Evolutionary conservation across 2,113 vertebrate species (phyloP), one percentile per base, ranked within the genome.

Genomic region (Eurystomus gularis): DNA sequence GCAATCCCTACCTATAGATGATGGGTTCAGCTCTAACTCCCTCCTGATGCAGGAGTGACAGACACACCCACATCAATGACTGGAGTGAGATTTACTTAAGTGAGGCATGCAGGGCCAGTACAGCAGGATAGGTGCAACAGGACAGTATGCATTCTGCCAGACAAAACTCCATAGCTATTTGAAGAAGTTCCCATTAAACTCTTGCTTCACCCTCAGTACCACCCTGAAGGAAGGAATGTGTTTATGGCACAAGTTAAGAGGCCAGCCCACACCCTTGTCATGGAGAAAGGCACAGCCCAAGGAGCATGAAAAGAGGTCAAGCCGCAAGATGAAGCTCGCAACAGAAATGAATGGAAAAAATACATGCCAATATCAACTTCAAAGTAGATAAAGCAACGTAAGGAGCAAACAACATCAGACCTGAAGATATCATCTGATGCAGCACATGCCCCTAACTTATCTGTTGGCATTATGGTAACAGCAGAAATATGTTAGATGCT

Each of bases 131-230:
- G 82, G 44, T 60, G 44, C 77, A 33, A 58, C 51, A 94, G 82
- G 76, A 76, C 61, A 29, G 65, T 4, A 40, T 26, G 88, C 86
- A 84, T 92, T 90, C 61, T 4, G 23, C 44, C 81, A 54, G 70
- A 87, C 72, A 94, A 76, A 94, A 89, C 88, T 82, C 93, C 69
- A 49, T 12, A 82, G 68, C 69, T 88, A 90, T 95, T 96, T 95
- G 92, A 91, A 97, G 90, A 96, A 90, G 92, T 97, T 96, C 88
- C 92, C 75, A 95, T 96, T 96, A 95, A 95, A 68, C n/a, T 95
- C 94, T 95, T 97, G 86, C 90, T 86, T 97, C 95, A 97, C 86
- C 44, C 77, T 57, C 69, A 91, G 95, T 95, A 92, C 92, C 95
- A 93, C 88, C 90, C 96, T 82, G 86, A 92, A 95, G 77, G 82